Conservation (phyloP, 2,113 vertebrate species). For the Sylvilagus bachmani region DNA sequence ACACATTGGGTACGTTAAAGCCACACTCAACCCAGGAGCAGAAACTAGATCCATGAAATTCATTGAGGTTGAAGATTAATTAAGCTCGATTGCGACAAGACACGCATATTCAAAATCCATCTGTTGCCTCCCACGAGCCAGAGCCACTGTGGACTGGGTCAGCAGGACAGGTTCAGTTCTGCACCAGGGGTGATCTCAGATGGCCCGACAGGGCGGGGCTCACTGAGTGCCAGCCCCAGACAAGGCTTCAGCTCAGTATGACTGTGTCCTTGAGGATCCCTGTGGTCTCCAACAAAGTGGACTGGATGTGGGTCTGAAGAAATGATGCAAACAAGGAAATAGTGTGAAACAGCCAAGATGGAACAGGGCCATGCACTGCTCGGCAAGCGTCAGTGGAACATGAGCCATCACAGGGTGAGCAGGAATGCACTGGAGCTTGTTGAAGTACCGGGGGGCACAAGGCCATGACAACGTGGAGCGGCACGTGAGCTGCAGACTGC, state of each 20-base stretch:
- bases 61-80: neutral
- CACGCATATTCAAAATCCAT: neutral
- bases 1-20: neutral
- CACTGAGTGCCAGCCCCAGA: too few species aligned
- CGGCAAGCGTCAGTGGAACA: neutral
- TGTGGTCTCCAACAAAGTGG: neutral
- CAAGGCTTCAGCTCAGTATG: neutral
- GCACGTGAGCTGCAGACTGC: neutral
- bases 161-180: neutral
- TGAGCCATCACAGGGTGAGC: neutral
- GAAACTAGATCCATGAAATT: neutral
- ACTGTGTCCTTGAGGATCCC: neutral
- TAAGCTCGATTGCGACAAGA: neutral
- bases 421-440: neutral
- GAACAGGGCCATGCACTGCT: neutral
- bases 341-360: neutral
- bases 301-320: too few species aligned
- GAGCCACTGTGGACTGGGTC: too few species aligned
- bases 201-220: neutral
- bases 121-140: neutral
- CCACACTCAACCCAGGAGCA: neutral
- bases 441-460: neutral
- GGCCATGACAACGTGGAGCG: neutral
- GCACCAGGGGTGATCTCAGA: too few species aligned
- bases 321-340: neutral